Evolutionary conservation across 2,888 invertebrate species (phyloP).

Genomic region (Chrysolina oricalcia): DNA sequence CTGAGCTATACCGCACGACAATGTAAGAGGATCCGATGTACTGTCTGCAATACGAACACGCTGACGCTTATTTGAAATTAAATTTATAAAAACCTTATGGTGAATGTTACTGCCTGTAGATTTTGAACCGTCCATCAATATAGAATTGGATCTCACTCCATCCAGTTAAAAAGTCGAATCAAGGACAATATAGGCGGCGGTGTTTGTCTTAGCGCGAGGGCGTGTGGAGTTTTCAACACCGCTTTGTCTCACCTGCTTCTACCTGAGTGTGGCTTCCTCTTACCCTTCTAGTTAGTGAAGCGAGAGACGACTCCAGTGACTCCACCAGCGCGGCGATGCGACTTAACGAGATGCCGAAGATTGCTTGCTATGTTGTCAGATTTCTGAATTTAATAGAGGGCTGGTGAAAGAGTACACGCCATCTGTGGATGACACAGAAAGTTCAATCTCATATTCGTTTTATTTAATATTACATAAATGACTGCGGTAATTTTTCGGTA

Average conservation of each 20-base stretch:
- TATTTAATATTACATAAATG: too few relatives aligned
- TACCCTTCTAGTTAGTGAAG: slow-evolving; percentile 35
- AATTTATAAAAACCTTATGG: too few relatives aligned
- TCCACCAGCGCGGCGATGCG: slow-evolving; percentile 54
- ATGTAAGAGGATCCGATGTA: too few relatives aligned
- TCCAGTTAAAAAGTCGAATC: neutral
- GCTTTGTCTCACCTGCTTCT: slow-evolving; percentile 59
- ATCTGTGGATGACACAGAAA: neutral
- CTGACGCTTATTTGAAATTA: too few relatives aligned
- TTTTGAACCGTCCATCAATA: neutral
- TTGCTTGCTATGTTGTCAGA: neutral
- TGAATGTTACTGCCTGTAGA: neutral
- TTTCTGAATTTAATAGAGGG: neutral
- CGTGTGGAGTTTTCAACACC: slow-evolving; percentile 68
- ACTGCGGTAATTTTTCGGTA: too few relatives aligned
- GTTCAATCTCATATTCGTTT: too few relatives aligned
- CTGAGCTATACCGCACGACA: too few relatives aligned
- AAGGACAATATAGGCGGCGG: slow-evolving; percentile 48
- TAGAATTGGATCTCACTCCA: neutral
- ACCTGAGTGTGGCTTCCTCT: slow-evolving; percentile 42
- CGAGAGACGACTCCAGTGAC: slow-evolving; percentile 29
- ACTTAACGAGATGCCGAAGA: slow-evolving; percentile 66
- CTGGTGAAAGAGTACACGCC: neutral
- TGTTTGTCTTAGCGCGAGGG: slow-evolving; percentile 65
- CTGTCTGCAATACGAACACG: too few relatives aligned